Percentiles rank a stretch among this genome's conserved stretches.
Conservation (phyloP, 2,113 vertebrate genomes). For the Phylloscopus trochiloides region DNA sequence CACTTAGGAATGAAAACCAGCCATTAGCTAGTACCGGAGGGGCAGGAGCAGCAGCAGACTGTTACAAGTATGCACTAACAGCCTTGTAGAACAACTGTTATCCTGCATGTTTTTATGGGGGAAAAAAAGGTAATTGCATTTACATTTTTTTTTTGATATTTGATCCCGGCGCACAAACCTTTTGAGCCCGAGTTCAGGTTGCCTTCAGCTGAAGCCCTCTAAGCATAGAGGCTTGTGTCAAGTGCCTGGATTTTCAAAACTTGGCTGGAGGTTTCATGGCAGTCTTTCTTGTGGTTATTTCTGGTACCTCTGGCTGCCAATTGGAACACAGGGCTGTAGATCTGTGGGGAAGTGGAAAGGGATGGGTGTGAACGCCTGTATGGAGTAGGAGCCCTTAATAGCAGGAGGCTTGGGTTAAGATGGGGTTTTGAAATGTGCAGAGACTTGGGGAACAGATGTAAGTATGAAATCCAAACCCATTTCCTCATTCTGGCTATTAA, state of each 20-base stretch:
- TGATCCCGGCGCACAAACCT: neutral
- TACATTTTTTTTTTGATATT: neutral
- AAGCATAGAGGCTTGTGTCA: slow-evolving; percentile 1
- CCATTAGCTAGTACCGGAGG: neutral
- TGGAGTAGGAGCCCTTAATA: slow-evolving; percentile 30
- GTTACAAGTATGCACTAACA: neutral
- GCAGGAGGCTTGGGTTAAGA: neutral
- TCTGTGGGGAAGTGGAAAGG: slow-evolving; percentile 24
- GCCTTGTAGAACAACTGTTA: neutral
- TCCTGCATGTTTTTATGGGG: neutral
- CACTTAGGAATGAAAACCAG: neutral
- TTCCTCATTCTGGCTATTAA: slow-evolving; percentile 19
- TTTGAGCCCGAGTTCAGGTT: neutral
- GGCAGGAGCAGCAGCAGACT: neutral
- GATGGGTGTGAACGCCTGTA: neutral
- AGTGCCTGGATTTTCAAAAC: slow-evolving; percentile 1
- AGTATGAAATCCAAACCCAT: slow-evolving; percentile 6
- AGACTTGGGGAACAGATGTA: slow-evolving; percentile 15
- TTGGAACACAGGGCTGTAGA: neutral
- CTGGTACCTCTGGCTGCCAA: slow-evolving; percentile 31
- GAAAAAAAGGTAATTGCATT: neutral
- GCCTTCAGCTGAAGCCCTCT: neutral
- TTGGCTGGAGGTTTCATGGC: slow-evolving; percentile 24
- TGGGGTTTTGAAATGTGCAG: neutral
- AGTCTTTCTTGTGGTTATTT: slow-evolving; percentile 63